Percentiles rank a stretch among this genome's conserved stretches.
Evolutionary conservation across 2,888 invertebrate species (phyloP).

Genomic region (Pollenia griseotomentosa): DNA sequence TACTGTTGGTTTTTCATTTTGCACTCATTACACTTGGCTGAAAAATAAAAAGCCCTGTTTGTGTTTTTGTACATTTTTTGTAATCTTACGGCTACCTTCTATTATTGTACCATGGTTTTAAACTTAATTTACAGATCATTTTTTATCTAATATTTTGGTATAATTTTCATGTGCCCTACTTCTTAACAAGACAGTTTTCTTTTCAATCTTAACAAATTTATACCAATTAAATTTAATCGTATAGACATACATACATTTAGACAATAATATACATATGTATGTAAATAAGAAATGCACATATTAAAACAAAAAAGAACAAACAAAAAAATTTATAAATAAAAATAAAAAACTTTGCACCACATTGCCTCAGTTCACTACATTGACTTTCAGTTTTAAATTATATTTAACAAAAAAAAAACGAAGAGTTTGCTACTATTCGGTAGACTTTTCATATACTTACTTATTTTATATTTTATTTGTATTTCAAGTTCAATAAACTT

Average conservation of each 20-base stretch:
- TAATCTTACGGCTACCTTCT: too few species aligned
- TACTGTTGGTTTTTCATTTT: too few species aligned
- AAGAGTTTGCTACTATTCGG: conserved; percentile 9
- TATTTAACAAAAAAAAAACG: neutral
- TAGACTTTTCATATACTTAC: conserved; percentile 20
- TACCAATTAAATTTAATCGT: neutral
- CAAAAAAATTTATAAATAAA: conserved; percentile 16
- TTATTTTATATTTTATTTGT: conserved; percentile 19
- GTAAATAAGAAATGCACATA: conserved; percentile 4
- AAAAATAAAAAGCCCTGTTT: too few species aligned
- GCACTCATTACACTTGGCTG: too few species aligned
- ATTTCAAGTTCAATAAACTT: conserved; percentile 67
- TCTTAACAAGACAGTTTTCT: neutral
- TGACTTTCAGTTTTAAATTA: conserved; percentile 55
- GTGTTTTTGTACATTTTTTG: too few species aligned
- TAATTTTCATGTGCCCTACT: too few species aligned
- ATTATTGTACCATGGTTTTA: too few species aligned
- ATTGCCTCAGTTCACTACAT: conserved; percentile 54
- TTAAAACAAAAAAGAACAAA: conserved; percentile 23
- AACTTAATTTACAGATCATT: too few species aligned
- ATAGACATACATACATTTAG: neutral
- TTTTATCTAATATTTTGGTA: too few species aligned
- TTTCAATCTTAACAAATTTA: conserved; percentile 6
- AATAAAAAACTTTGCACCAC: conserved; percentile 25
- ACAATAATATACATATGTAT: neutral